Percentiles rank a stretch among this genome's conserved stretches.
Conservation (phyloP, 2,888 invertebrate genomes). For the Baronia brevicornis region DNA sequence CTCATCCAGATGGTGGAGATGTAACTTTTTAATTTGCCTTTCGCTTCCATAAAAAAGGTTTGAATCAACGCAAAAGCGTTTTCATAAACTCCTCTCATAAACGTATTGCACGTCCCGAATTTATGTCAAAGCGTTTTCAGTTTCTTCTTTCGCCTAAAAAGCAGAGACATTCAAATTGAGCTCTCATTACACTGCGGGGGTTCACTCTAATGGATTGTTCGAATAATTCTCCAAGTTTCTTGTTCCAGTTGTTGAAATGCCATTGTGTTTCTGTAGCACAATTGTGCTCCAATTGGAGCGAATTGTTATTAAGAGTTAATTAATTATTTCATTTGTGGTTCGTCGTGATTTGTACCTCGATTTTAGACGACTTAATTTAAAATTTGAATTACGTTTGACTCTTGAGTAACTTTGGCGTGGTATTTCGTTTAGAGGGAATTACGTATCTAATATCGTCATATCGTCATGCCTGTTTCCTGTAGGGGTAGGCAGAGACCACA, state of each 20-base stretch:
- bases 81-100: constrained; percentile 3
- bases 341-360: constrained; percentile 4
- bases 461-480: too few relatives aligned
- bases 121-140: constrained; percentile 49
- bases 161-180: constrained; percentile 58
- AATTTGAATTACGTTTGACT: too few relatives aligned
- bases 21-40: too few relatives aligned
- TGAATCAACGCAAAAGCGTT: too few relatives aligned
- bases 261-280: constrained; percentile 10
- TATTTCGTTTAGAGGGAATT: too few relatives aligned
- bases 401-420: too few relatives aligned
- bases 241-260: constrained; percentile 21
- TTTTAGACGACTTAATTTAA: constrained; percentile 3
- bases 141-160: constrained; percentile 31
- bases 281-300: constrained; percentile 6
- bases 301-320: constrained; percentile 11
- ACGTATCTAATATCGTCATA: too few relatives aligned
- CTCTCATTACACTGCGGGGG: constrained; percentile 44
- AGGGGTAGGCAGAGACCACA: too few relatives aligned
- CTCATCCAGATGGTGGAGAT: too few relatives aligned
- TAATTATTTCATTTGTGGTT: constrained; percentile 9
- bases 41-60: too few relatives aligned
- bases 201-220: constrained; percentile 48
- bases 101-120: constrained; percentile 50
- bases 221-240: constrained; percentile 28